Conservation (phyloP, 1,140 invertebrate genomes). For the Tetramorium parvispinum region DNA sequence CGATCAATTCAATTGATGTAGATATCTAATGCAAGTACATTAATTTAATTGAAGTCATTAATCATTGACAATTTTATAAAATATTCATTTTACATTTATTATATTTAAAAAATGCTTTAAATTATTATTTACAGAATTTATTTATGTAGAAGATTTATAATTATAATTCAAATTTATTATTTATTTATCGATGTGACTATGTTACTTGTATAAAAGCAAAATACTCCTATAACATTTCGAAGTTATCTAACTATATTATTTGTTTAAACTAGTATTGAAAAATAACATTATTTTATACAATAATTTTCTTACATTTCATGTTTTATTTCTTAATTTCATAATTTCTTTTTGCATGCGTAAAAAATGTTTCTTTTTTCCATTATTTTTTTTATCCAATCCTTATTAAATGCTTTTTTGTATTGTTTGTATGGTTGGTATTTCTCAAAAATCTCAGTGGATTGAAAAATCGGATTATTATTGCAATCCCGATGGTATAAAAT, state of each 20-base stretch:
- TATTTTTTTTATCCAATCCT: not conserved
- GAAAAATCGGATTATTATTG: constrained; percentile 8
- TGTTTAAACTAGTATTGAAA: not conserved
- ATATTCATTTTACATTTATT: not conserved
- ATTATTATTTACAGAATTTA: no score
- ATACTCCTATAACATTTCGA: not conserved
- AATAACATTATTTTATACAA: not conserved
- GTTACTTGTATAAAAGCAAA: not conserved
- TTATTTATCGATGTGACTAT: no score
- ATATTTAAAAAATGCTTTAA: no score
- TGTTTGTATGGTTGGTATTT: not conserved
- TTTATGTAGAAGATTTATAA: not conserved
- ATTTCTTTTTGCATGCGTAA: not conserved
- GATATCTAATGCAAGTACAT: not conserved
- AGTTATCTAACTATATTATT: not conserved
- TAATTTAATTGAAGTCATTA: not conserved
- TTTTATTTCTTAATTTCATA: not conserved
- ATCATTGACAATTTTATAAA: not conserved
- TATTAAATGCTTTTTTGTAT: not conserved
- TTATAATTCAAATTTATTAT: not conserved
- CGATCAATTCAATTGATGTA: not conserved
- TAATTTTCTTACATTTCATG: not conserved
- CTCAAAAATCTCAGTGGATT: not conserved
- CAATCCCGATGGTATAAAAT: constrained; percentile 22
- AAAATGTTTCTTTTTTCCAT: not conserved